Conservation (phyloP, 2,113 vertebrate species). For the Prochilodus magdalenae region DNA sequence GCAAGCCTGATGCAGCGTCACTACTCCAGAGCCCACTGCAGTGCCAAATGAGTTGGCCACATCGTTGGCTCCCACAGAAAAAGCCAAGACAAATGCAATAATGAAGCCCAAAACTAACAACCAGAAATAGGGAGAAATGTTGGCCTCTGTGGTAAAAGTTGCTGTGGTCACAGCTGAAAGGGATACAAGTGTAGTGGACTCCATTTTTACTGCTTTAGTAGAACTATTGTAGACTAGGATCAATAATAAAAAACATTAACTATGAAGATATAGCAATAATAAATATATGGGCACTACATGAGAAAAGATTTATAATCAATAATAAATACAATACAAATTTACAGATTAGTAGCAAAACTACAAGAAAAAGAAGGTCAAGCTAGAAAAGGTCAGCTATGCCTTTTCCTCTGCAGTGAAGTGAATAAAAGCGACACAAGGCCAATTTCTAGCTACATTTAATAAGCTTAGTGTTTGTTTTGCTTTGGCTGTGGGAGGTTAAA, state of each 20-base stretch:
- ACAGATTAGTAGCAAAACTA: not conserved
- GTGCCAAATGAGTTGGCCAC: conserved; percentile 98
- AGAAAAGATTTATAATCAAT: too few relatives aligned
- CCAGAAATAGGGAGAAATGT: conserved; percentile 79
- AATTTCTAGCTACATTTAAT: conserved; percentile 76
- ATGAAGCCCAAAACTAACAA: conserved; percentile 89
- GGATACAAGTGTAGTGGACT: conserved; percentile 65
- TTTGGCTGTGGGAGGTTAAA: conserved; percentile 64
- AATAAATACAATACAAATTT: conserved; percentile 49
- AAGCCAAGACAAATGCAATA: conserved; percentile 93
- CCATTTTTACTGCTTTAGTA: conserved; percentile 57
- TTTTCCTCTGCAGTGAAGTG: conserved; percentile 30
- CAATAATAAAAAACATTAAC: conserved; percentile 15
- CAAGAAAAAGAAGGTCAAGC: conserved; percentile 39
- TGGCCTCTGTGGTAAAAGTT: conserved; percentile 51
- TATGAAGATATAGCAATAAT: conserved; percentile 39
- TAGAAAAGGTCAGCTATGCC: conserved; percentile 71
- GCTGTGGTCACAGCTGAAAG: conserved; percentile 63
- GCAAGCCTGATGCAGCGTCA: conserved; percentile 92
- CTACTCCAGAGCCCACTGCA: conserved; percentile 92
- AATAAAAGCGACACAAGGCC: conserved; percentile 44
- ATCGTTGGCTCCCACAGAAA: conserved; percentile 95
- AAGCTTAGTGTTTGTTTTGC: conserved; percentile 63
- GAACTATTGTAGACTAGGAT: not conserved
- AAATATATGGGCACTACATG: not conserved